Percentiles rank a stretch among this genome's conserved stretches.
Evolutionary conservation across 2,113 vertebrate genomes (phyloP).

Genomic region (Cervus canadensis): DNA sequence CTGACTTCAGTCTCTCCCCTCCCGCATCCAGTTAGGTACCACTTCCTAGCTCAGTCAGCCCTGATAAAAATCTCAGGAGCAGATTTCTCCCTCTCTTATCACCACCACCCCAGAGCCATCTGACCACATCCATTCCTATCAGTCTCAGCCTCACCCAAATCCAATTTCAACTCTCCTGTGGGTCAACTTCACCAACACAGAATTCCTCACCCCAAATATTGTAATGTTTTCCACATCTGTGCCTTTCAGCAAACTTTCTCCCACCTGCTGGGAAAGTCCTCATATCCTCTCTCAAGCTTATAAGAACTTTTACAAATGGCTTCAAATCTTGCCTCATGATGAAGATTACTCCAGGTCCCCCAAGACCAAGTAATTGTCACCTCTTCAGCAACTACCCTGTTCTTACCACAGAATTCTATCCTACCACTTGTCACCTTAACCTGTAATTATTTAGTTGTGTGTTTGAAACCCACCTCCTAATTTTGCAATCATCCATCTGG

Average conservation of each 20-base stretch:
- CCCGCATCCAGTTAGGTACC: not conserved
- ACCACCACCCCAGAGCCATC: not conserved
- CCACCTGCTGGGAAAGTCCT: not conserved
- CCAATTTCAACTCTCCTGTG: not conserved
- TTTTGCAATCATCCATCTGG: not conserved
- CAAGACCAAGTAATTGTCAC: not conserved
- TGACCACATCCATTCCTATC: not conserved
- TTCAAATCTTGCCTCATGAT: too few species aligned
- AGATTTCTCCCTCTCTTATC: not conserved
- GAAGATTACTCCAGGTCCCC: not conserved
- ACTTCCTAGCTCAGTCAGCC: not conserved
- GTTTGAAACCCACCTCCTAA: not conserved
- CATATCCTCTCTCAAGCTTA: not conserved
- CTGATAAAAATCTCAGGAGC: not conserved
- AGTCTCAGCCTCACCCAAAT: not conserved
- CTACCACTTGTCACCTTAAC: not conserved
- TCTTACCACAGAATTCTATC: not conserved
- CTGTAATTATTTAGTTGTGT: not conserved
- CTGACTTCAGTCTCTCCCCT: not conserved
- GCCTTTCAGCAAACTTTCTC: not conserved
- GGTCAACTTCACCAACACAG: not conserved
- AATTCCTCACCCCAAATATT: not conserved
- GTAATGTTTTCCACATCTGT: not conserved
- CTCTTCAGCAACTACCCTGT: not conserved
- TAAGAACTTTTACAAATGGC: not conserved